Conservation (phyloP, 2,888 invertebrate genomes). For the Pomacea canaliculata region DNA sequence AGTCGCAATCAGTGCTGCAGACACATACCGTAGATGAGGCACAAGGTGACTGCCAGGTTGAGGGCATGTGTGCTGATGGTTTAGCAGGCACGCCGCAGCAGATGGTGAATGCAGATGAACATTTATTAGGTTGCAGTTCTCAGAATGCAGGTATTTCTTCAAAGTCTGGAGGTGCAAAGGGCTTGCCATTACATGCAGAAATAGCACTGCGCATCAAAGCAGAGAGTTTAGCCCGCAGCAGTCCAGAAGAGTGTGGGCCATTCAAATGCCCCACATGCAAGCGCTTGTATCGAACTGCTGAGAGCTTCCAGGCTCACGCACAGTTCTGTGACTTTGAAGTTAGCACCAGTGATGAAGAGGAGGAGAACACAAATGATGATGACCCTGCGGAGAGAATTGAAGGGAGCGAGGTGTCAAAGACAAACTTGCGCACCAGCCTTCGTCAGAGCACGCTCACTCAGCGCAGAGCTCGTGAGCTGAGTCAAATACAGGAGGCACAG, state of each 20-base stretch:
- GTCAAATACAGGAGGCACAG: constrained; percentile 17
- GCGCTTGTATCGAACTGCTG: constrained; percentile 72
- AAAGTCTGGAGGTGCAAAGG: constrained; percentile 15
- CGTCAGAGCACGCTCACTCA: constrained; percentile 36
- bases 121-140: neutral
- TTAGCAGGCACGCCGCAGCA: too few relatives aligned
- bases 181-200: constrained; percentile 56
- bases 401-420: constrained; percentile 27
- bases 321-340: constrained; percentile 69
- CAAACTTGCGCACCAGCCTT: constrained; percentile 28
- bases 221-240: constrained; percentile 66
- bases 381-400: neutral
- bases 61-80: too few relatives aligned
- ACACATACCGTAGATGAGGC: too few relatives aligned
- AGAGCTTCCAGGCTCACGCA: constrained; percentile 67
- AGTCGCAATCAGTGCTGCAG: too few relatives aligned
- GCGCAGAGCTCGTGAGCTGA: constrained; percentile 30
- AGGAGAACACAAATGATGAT: neutral
- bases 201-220: constrained; percentile 73
- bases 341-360: constrained; percentile 68
- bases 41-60: too few relatives aligned
- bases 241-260: constrained; percentile 71
- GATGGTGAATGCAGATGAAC: neutral
- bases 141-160: neutral
- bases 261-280: constrained; percentile 90